phyloP scores from a whole-genome alignment of 2,888 invertebrate genomes.

The Lasioglossum marginatum region DNA sequence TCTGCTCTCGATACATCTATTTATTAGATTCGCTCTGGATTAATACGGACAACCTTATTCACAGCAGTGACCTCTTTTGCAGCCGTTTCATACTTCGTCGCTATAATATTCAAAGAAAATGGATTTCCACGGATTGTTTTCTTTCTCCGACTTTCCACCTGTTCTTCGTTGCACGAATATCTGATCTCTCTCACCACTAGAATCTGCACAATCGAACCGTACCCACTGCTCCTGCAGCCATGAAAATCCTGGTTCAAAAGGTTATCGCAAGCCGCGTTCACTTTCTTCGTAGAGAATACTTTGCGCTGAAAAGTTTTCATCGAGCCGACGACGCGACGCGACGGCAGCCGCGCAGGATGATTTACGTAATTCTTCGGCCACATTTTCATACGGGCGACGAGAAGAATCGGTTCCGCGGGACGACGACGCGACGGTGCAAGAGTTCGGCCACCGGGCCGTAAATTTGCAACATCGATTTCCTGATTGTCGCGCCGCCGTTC shows the following conservation, averaged over 20 bases:
- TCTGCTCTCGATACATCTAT: too few species aligned
- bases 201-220: neutral
- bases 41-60: too few species aligned
- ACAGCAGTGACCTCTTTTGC: too few species aligned
- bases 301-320: conserved; percentile 2
- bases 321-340: neutral
- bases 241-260: conserved; percentile 1
- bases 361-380: conserved; percentile 34
- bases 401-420: conserved; percentile 6
- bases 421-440: neutral
- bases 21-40: too few species aligned
- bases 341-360: conserved; percentile 14
- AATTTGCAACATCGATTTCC: conserved; percentile 56
- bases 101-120: too few species aligned
- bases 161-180: too few species aligned
- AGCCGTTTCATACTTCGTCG: too few species aligned
- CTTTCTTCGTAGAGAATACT: conserved; percentile 24
- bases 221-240: neutral
- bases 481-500: conserved; percentile 36
- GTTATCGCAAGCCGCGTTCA: conserved; percentile 3
- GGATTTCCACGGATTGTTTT: too few species aligned
- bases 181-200: neutral
- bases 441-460: conserved; percentile 39
- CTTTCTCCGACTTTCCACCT: too few species aligned
- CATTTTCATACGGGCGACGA: conserved; percentile 33